Base-by-base conservation (phyloP, 1,140 invertebrate genomes). In the Subanguina moxae region DNA sequence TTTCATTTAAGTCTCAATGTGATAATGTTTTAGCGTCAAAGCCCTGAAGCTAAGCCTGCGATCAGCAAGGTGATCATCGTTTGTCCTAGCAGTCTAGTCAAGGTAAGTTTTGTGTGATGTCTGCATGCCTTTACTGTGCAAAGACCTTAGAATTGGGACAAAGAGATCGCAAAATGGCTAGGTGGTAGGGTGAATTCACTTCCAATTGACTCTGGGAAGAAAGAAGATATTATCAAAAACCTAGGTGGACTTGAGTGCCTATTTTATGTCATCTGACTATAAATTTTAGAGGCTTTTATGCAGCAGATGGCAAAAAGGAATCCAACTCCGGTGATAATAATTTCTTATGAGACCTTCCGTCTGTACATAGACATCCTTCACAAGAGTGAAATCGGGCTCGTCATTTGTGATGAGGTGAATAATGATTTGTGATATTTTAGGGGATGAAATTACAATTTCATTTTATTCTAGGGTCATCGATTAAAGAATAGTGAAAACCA, bases 401-500 rank as follows among this genome's bases (percentile, higher is more conserved):
- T 98, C 0, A 87, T 99, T 1, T 99, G 96, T 85, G 95, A 99
- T 85, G 96, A 96, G 85, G 89, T 89, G 76, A 81, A 81, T 75
- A n/a, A n/a, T n/a, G n/a, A n/a, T 70, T 25, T 42, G 27, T 19
- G 21, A 48, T 9, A 45, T 28, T 15, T 71, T 68, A 71, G n/a
- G 48, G 48, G 56, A 27, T 65, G 46, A 46, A 57, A 67, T 64
- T 64, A 15, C 8, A 15, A 28, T 62, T 62, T 45, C 23, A 28
- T 45, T 19, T 27, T 70, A 76, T 71, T 81, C 8, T 68, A 90
- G 86, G 93, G 94, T 0, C 94, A 97, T 85, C 87, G 93, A 45
- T 84, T 99, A 25, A 99, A 99, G 84, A 99, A 99, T 84, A 90
- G 89, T 77, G 95, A 99, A 82, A 98, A 97, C 86, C 92, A 94